Percentiles rank a stretch among this genome's conserved stretches.
These are phyloP conservation scores for Trichechus manatus DNA, from an alignment of 2,113 vertebrate genomes.

Conservation along the genomic window DNA sequence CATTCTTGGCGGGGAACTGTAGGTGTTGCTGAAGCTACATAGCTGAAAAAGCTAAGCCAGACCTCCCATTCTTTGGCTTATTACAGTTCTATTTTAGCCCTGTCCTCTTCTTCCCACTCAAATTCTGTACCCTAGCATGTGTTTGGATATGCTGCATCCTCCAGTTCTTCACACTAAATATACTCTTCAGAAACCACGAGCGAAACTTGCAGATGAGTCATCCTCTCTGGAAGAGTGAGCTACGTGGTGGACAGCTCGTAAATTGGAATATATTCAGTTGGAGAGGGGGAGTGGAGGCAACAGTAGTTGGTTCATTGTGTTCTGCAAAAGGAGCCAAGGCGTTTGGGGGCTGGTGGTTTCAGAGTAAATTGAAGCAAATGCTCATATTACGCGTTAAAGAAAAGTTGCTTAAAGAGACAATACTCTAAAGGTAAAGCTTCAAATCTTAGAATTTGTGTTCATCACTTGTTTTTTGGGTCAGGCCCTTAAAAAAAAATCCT, in stretches of 20 bases:
- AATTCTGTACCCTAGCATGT: conserved; percentile 73
- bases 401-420: conserved; percentile 75
- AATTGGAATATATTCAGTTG: conserved; percentile 64
- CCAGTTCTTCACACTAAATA: conserved; percentile 74
- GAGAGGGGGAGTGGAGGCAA: conserved; percentile 25
- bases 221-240: conserved; percentile 30
- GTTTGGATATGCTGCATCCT: conserved; percentile 61
- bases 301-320: conserved; percentile 61
- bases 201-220: conserved; percentile 66
- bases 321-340: conserved; percentile 53
- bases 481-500: conserved; percentile 51
- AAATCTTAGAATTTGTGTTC: conserved; percentile 74
- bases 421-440: conserved; percentile 60
- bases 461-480: conserved; percentile 55
- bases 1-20: conserved; percentile 83
- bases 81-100: conserved; percentile 77
- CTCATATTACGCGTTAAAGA: conserved; percentile 72
- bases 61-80: conserved; percentile 65
- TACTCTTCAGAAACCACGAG: conserved; percentile 65
- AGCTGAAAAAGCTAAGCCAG: conserved; percentile 59
- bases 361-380: conserved; percentile 73
- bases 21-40: conserved; percentile 87
- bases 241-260: neutral
- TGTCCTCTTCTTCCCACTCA: conserved; percentile 73
- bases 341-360: conserved; percentile 24